A percentile compares a stretch with the other conserved stretches of the same genome.
phyloP scores from a whole-genome alignment of 23 tunicate species.

The Phallusia fumigata region DNA sequence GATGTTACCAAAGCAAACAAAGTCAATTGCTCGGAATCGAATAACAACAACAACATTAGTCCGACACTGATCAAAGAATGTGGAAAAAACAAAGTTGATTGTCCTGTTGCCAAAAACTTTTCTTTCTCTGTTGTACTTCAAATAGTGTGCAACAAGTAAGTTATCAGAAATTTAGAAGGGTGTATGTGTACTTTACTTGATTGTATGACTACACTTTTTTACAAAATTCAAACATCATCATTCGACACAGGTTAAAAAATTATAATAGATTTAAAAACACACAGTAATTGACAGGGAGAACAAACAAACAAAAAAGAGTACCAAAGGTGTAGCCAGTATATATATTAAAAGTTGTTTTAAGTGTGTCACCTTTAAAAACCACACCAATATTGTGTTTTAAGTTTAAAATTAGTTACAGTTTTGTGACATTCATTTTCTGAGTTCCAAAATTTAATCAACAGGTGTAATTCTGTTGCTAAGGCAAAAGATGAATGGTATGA shows the following conservation, averaged over 20 bases:
- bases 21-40: not conserved
- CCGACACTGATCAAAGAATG: not conserved
- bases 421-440: no score
- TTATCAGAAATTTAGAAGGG: not conserved
- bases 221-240: no score
- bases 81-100: not conserved
- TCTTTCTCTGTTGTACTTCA: slow-evolving; percentile 33
- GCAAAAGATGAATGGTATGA: slow-evolving; percentile 40
- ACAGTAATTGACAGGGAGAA: no score
- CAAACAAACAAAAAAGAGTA: no score
- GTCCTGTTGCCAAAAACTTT: slow-evolving; percentile 50
- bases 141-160: slow-evolving; percentile 38
- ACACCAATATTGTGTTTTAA: not conserved
- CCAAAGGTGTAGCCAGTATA: no score
- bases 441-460: not conserved
- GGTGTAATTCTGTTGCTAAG: slow-evolving; percentile 20
- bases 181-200: no score
- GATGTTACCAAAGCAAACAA: slow-evolving; percentile 24
- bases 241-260: no score
- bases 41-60: not conserved
- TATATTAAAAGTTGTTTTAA: no score
- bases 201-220: no score
- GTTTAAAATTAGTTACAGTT: no score
- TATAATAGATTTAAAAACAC: no score
- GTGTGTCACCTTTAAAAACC: no score